A percentile compares a stretch with the other conserved stretches of the same genome.
Evolutionary conservation across 2,113 vertebrate genomes (phyloP).

Genomic region (Aplodontia rufa): DNA sequence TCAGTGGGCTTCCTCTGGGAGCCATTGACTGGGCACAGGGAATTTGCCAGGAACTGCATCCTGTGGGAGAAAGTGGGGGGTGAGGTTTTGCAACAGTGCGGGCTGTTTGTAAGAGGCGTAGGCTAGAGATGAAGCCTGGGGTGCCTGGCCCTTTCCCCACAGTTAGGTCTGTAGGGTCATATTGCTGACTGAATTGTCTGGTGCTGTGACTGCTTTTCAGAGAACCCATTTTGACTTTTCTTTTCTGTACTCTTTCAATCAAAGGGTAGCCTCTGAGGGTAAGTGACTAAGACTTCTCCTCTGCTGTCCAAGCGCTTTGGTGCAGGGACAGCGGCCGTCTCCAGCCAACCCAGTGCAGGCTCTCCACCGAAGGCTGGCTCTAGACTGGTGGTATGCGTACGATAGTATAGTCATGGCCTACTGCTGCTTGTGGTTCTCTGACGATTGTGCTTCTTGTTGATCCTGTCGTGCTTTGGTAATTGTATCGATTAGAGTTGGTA

Average conservation of each 20-base stretch:
- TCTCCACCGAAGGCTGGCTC: conserved; percentile 90
- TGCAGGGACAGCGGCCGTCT: conserved; percentile 92
- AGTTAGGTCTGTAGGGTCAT: conserved; percentile 79
- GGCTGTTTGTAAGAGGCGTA: background rate
- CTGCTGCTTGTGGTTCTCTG: conserved; percentile 84
- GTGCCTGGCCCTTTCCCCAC: background rate
- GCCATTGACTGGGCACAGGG: background rate
- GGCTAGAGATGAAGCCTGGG: conserved; percentile 32
- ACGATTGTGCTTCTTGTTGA: conserved; percentile 78
- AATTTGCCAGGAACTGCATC: conserved; percentile 6
- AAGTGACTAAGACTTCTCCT: conserved; percentile 94
- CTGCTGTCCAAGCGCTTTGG: conserved; percentile 90
- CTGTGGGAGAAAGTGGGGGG: conserved; percentile 1
- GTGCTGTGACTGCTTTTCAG: conserved; percentile 86
- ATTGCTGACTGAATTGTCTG: conserved; percentile 90
- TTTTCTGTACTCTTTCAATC: conserved; percentile 94
- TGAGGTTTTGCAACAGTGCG: background rate
- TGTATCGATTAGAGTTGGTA: conserved; percentile 75
- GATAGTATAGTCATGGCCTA: conserved; percentile 87
- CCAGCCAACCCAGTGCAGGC: conserved; percentile 90
- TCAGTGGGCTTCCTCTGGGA: background rate
- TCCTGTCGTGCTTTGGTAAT: conserved; percentile 79
- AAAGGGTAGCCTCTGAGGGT: conserved; percentile 93
- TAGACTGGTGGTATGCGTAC: conserved; percentile 89
- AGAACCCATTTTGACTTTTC: conserved; percentile 92